Conservation (phyloP, 2,113 vertebrate species). For the Galbula dea region DNA sequence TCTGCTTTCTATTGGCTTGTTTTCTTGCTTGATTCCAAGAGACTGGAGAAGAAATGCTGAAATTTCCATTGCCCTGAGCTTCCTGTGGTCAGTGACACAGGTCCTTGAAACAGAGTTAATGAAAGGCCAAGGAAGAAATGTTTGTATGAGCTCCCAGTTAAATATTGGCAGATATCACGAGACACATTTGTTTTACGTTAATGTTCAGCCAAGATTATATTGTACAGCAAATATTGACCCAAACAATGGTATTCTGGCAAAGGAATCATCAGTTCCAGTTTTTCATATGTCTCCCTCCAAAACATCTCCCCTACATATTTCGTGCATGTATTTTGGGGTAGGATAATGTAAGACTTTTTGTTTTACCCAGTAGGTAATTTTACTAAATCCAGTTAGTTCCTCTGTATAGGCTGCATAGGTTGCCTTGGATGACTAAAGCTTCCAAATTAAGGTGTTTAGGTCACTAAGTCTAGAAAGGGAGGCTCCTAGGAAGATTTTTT, state of each 20-base stretch:
- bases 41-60: background rate
- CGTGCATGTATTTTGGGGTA: background rate
- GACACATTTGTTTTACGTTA: slow-evolving; percentile 2
- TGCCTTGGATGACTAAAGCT: background rate
- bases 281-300: background rate
- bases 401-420: background rate
- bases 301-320: background rate
- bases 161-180: background rate
- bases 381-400: background rate
- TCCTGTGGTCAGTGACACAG: background rate
- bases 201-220: slow-evolving; percentile 5
- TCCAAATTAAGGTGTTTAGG: background rate
- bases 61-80: background rate
- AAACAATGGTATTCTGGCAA: background rate
- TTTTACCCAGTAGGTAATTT: background rate
- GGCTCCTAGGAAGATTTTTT: background rate
- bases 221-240: slow-evolving; percentile 24
- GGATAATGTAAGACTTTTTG: background rate
- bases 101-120: background rate
- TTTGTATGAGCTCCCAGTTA: background rate
- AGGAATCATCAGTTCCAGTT: background rate
- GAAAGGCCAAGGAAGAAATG: background rate
- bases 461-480: background rate
- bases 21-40: background rate
- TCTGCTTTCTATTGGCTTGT: background rate